Base-by-base conservation (phyloP, 1,140 invertebrate genomes). In the Bursaphelenchus mucronatus region DNA sequence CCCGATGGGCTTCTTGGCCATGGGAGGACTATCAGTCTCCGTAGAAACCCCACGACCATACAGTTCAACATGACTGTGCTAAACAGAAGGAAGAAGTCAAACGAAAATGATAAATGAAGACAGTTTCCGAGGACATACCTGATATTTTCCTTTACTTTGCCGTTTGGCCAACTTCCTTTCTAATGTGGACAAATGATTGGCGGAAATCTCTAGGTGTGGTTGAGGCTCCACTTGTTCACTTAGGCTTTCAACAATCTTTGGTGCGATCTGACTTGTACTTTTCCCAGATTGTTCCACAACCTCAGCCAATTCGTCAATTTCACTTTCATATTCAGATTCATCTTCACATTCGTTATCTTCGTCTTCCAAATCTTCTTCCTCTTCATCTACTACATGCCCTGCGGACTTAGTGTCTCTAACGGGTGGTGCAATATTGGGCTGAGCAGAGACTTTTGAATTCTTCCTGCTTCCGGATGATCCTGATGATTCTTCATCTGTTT, bases 71-170 rank as follows among this genome's bases (percentile, higher is more conserved):
- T 67, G 64, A 47, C 61, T 64, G 67, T 77, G 76, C 69, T 76
- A 46, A 50, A 78, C 47, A 10, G 46, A 53, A 71, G 43, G 15
- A 71, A 65, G 19, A 30, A 52, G 40, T 21, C 5, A 30, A 30
- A 30, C 53, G 44, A 61, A n/a, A 15, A 55, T 17, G 46, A 56
- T 39, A 49, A 41, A 51, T 17, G 7, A 19, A 30, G 30, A 30
- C 30, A 30, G 30, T 30, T 30, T 30, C 30, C 40, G 0, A 11
- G 30, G 3, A 51, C 56, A 17, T 44, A 76, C 74, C 67, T 79
- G 77, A 61, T 80, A 80, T 66, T 80, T 80, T 45, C 78, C 78
- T 64, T 80, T 80, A 49, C 74, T 77, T 53, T 79, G 74, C 39
- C 78, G 66, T 57, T 80, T 80, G 45, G 78, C 70, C 7, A 80